Evolutionary conservation across 2,888 invertebrate genomes (phyloP).

Genomic region (Anarsia innoxiella): DNA sequence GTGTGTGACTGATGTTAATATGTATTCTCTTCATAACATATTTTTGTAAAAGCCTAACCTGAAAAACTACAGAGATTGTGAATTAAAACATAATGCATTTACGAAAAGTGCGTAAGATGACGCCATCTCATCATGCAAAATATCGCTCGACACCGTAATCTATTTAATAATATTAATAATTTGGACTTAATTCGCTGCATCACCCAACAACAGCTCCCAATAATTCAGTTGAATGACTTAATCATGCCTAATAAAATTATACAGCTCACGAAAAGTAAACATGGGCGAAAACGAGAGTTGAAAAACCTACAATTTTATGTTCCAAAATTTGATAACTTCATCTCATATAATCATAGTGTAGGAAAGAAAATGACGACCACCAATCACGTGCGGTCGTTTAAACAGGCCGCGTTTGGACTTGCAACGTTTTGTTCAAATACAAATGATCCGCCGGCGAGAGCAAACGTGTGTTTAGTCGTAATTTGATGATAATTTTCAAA

Average conservation of each 20-base stretch:
- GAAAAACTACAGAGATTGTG: no score
- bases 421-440: conserved; percentile 42
- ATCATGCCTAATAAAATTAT: conserved; percentile 52
- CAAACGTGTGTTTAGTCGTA: conserved; percentile 52
- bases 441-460: conserved; percentile 31
- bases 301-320: conserved; percentile 49
- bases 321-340: conserved; percentile 64
- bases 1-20: no score
- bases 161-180: conserved; percentile 22
- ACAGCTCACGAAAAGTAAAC: conserved; percentile 50
- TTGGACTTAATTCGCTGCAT: conserved; percentile 11
- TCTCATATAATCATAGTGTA: conserved; percentile 56
- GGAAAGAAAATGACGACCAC: conserved; percentile 41
- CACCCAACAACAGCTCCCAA: conserved; percentile 3
- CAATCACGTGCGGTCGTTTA: conserved; percentile 42
- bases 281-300: conserved; percentile 45
- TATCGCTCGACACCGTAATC: conserved; percentile 15
- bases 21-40: no score
- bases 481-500: conserved; percentile 47
- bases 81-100: background rate
- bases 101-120: conserved; percentile 10
- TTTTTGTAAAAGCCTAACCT: no score
- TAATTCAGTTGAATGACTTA: conserved; percentile 33
- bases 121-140: conserved; percentile 15
- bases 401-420: conserved; percentile 44